Conservation (phyloP, 2,797 vertebrate species). For the Scyliorhinus canicula region DNA sequence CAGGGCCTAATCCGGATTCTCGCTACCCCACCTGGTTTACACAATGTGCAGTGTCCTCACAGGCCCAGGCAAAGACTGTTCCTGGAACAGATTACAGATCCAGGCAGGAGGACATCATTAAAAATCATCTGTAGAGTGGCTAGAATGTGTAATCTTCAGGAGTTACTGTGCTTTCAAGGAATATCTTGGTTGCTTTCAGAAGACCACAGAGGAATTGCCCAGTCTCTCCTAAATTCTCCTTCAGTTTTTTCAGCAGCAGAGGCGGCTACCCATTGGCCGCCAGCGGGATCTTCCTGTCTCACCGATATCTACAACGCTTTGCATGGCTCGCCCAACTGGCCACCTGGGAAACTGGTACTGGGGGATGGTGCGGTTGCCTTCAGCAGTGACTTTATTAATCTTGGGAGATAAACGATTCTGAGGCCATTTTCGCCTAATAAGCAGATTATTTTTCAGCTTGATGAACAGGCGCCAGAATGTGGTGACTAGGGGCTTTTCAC, state of each 20-base stretch:
- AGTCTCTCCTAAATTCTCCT: neutral
- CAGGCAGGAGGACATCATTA: neutral
- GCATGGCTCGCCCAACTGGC: too few relatives aligned
- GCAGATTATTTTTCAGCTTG: neutral
- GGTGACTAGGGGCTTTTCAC: too few relatives aligned
- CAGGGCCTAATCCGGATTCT: neutral
- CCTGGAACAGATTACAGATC: neutral
- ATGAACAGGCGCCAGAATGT: too few relatives aligned
- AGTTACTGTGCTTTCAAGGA: neutral
- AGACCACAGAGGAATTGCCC: neutral
- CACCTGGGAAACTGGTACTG: too few relatives aligned
- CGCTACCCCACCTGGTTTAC: neutral
- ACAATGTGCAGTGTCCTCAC: neutral
- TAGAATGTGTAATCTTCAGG: too few relatives aligned
- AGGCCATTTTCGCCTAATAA: neutral
- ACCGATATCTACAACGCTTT: too few relatives aligned
- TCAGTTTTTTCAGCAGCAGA: too few relatives aligned
- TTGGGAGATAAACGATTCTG: neutral
- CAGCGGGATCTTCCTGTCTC: too few relatives aligned
- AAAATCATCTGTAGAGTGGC: neutral
- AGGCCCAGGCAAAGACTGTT: neutral
- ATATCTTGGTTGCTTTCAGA: neutral
- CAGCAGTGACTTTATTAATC: neutral
- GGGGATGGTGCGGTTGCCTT: too few relatives aligned
- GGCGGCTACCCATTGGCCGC: too few relatives aligned